These are phyloP conservation scores for Plemyria rubiginata DNA, from an alignment of 2,888 invertebrate species.

Conservation along the genomic window DNA sequence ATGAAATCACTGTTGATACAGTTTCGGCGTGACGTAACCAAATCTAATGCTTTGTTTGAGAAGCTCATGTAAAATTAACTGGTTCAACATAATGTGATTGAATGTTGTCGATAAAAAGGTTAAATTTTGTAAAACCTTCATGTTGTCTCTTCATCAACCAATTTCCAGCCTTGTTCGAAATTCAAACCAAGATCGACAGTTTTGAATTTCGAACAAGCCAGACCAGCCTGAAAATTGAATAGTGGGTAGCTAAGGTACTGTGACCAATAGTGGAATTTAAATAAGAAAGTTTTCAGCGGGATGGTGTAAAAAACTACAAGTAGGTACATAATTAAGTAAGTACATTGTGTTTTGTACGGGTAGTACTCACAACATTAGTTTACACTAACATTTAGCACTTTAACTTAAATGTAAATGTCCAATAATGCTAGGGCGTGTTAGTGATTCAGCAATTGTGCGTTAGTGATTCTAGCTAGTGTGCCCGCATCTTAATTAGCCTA, in stretches of 20 bases:
- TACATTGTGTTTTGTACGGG: too few species aligned
- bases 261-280: too few species aligned
- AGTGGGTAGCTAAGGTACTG: too few species aligned
- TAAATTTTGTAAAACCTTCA: not conserved
- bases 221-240: not conserved
- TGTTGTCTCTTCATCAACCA: not conserved
- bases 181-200: too few species aligned
- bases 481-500: constrained; percentile 55
- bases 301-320: too few species aligned
- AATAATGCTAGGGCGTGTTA: too few species aligned
- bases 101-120: constrained; percentile 4
- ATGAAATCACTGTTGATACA: constrained; percentile 33
- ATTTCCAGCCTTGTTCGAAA: too few species aligned
- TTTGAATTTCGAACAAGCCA: not conserved
- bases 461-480: constrained; percentile 19
- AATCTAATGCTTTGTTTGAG: constrained; percentile 34
- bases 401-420: too few species aligned
- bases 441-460: not conserved
- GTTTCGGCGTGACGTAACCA: constrained; percentile 28
- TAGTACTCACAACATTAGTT: not conserved
- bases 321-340: too few species aligned
- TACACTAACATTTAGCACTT: not conserved
- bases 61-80: constrained; percentile 25
- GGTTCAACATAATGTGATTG: constrained; percentile 11
- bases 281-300: too few species aligned